Conservation (phyloP, 64 coral and sea anemone species). For the Porites lutea region DNA sequence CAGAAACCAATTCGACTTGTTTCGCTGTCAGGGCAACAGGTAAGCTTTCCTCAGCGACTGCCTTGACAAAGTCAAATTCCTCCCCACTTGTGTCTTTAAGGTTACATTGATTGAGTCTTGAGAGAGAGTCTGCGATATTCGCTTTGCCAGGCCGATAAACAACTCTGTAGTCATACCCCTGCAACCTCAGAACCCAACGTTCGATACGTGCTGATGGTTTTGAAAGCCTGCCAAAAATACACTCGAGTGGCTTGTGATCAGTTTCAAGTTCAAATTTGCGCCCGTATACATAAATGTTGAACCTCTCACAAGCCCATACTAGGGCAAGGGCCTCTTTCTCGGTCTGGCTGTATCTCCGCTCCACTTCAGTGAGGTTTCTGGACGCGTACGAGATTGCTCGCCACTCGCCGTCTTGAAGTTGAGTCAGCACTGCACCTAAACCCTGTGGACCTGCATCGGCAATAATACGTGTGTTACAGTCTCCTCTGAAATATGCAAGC, state of each 20-base stretch:
- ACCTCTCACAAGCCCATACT: too few species aligned
- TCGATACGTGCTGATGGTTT: constrained; percentile 28
- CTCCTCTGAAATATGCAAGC: too few species aligned
- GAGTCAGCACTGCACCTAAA: background rate
- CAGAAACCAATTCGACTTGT: constrained; percentile 22
- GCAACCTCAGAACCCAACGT: constrained; percentile 56
- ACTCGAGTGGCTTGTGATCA: constrained; percentile 68
- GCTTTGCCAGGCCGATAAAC: background rate
- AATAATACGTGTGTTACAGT: constrained; percentile 35
- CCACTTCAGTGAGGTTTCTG: too few species aligned
- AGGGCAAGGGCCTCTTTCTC: too few species aligned
- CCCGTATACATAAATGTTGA: too few species aligned
- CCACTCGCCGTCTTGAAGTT: background rate
- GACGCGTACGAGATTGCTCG: too few species aligned
- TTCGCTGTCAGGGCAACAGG: constrained; percentile 1
- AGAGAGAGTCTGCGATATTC: background rate
- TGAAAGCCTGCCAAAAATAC: constrained; percentile 40
- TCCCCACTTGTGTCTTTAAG: constrained; percentile 31
- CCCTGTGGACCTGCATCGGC: constrained; percentile 7
- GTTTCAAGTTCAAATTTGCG: constrained; percentile 2
- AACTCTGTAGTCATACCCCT: background rate
- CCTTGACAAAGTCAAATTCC: constrained; percentile 5
- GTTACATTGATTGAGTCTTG: background rate
- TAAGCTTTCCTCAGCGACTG: too few species aligned
- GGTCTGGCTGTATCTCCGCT: too few species aligned